phyloP scores from a whole-genome alignment of 2,797 vertebrate genomes.

The Chaunax sp. region DNA sequence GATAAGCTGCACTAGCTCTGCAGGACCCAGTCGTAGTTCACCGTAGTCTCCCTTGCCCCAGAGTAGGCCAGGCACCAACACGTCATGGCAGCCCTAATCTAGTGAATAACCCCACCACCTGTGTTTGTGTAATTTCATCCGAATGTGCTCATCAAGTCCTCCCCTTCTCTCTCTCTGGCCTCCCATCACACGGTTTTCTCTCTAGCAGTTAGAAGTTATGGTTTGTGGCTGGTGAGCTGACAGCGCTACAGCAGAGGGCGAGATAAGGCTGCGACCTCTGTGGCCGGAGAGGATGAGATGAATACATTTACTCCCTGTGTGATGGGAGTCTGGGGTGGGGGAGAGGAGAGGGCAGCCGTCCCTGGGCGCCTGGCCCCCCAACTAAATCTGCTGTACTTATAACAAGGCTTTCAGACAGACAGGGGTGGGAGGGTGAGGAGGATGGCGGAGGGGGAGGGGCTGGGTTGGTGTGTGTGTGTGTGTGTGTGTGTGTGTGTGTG shows the following conservation, averaged over 20 bases:
- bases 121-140: too few species aligned
- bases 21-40: too few species aligned
- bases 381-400: conserved; percentile 74
- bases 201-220: conserved; percentile 76
- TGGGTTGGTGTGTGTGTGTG: not conserved
- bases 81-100: too few species aligned
- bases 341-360: conserved; percentile 19
- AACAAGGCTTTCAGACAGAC: conserved; percentile 66
- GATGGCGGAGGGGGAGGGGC: not conserved
- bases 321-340: conserved; percentile 60
- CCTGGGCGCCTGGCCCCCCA: conserved; percentile 47
- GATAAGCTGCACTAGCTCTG: too few species aligned
- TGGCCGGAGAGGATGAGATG: conserved; percentile 75
- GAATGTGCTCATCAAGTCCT: too few species aligned
- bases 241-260: conserved; percentile 79
- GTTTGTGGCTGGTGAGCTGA: conserved; percentile 79
- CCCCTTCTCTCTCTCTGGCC: not conserved
- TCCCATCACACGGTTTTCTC: conserved; percentile 9
- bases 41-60: too few species aligned
- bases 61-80: too few species aligned
- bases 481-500: conserved; percentile 18
- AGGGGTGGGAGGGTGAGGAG: conserved; percentile 13
- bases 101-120: too few species aligned
- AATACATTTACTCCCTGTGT: conserved; percentile 79
- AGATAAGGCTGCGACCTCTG: conserved; percentile 82